Evolutionary conservation across 2,113 vertebrate species (phyloP), one percentile per base, ranked within the genome.

Genomic region (Romanogobio albipinnatus): DNA sequence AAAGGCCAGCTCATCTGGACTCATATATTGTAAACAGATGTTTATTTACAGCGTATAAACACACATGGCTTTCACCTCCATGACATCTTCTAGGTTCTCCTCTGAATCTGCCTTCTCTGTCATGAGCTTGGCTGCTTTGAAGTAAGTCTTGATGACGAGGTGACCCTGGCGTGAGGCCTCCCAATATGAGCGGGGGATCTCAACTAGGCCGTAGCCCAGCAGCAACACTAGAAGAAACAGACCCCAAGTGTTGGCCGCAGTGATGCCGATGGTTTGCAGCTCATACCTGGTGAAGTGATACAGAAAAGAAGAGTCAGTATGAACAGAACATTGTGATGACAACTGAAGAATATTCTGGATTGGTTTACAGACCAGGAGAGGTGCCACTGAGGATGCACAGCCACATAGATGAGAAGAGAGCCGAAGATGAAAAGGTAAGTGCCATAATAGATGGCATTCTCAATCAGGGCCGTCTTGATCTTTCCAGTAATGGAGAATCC

Each of bases 401-500:
- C 97, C 87, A 99, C 98, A 51, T 99, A 99, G 89, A 99, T 99
- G 91, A 99, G 95, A 91, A 99, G 96, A 0, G 98, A 97, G 92
- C 97, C 97, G 76, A 99, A 99, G 91, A 99, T 98, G 79, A 99
- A 94, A 92, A 99, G 93, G 89, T 99, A 99, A 11, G 97, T 99
- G 33, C 98, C 97, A 76, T 99, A 99, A 82, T 99, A 99, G 84
- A 99, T 99, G 43, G 98, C 98, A 79, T 99, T 99, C 90, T 99
- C 98, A 56, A 99, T 98, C 87, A 99, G 92, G 0, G 98, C 98
- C 0, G 98, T 99, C 91, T 98, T 98, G 75, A 99, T 97, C 86
- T 99, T 99, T n/a, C 97, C 97, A 0, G 96, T 96, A 86, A 99
- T 98, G 84, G 98, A 98, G 93, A 99, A 99, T 0, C 97, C 98